Percentiles rank a stretch among this genome's conserved stretches.
phyloP scores from a whole-genome alignment of 2,797 vertebrate genomes.

The Poliocrania exsul region DNA sequence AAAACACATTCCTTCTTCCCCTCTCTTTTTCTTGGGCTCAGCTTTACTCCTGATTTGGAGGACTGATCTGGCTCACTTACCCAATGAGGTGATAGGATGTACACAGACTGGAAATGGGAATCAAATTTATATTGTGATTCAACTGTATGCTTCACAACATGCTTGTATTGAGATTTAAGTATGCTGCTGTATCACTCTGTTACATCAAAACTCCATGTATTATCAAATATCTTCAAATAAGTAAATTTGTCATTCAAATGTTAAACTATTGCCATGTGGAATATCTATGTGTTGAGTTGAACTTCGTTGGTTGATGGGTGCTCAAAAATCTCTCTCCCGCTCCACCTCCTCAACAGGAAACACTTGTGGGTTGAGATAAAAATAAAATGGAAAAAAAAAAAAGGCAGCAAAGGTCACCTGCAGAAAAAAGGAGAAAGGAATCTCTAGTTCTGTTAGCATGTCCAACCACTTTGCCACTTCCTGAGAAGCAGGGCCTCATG shows the following conservation, averaged over 20 bases:
- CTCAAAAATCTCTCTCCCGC: not conserved
- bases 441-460: not conserved
- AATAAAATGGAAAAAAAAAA: not conserved
- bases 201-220: not conserved
- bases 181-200: not conserved
- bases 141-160: not conserved
- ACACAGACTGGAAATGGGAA: not conserved
- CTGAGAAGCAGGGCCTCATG: not conserved
- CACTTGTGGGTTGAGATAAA: not conserved
- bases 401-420: fast-evolving
- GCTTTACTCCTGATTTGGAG: not conserved
- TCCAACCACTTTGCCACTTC: not conserved
- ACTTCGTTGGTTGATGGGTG: not conserved
- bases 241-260: not conserved
- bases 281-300: not conserved
- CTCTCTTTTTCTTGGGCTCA: not conserved
- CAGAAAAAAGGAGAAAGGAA: not conserved
- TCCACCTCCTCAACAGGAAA: not conserved
- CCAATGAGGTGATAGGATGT: not conserved
- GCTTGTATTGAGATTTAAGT: not conserved
- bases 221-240: not conserved
- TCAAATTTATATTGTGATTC: not conserved
- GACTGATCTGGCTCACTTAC: not conserved
- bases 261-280: not conserved
- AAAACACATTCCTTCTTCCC: not conserved